Evolutionary conservation across 1,140 invertebrate genomes (phyloP).

Genomic region (Galleria mellonella): DNA sequence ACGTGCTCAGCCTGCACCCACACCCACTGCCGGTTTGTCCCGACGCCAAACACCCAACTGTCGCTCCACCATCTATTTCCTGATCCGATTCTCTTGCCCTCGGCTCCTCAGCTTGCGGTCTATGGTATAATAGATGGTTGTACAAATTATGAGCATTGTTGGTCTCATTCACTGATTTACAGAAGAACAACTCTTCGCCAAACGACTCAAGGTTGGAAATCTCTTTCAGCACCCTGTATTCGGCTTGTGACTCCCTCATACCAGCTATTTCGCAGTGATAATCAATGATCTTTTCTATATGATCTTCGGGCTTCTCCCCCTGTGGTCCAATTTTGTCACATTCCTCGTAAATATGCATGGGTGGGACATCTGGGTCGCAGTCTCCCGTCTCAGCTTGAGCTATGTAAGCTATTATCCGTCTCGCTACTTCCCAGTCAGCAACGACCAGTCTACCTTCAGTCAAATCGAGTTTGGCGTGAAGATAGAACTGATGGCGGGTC

Average conservation of each 20-base stretch:
- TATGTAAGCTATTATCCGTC: slow-evolving; percentile 84
- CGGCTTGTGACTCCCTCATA: slow-evolving; percentile 75
- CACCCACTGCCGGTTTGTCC: slow-evolving; percentile 57
- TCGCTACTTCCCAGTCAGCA: slow-evolving; percentile 80
- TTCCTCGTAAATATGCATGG: slow-evolving; percentile 77
- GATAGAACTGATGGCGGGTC: slow-evolving; percentile 89
- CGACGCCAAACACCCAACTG: slow-evolving; percentile 62
- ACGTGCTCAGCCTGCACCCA: slow-evolving; percentile 65
- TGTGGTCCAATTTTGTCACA: slow-evolving; percentile 77
- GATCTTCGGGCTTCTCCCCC: slow-evolving; percentile 77
- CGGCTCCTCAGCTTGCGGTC: slow-evolving; percentile 51
- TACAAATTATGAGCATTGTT: slow-evolving; percentile 69
- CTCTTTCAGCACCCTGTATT: slow-evolving; percentile 88
- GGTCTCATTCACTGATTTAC: slow-evolving; percentile 73
- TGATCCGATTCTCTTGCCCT: slow-evolving; percentile 52
- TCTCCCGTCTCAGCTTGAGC: slow-evolving; percentile 84
- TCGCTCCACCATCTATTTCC: slow-evolving; percentile 67
- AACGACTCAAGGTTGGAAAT: slow-evolving; percentile 85
- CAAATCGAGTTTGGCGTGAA: slow-evolving; percentile 85
- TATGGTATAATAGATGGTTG: slow-evolving; percentile 65
- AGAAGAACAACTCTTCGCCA: slow-evolving; percentile 88
- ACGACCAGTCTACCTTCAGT: slow-evolving; percentile 81
- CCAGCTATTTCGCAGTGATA: slow-evolving; percentile 75
- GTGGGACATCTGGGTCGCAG: slow-evolving; percentile 77
- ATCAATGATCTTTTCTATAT: slow-evolving; percentile 77